A percentile compares a stretch with the other conserved stretches of the same genome.
Evolutionary conservation across 2,797 vertebrate species (phyloP).

Genomic region (Lepus townsendii): DNA sequence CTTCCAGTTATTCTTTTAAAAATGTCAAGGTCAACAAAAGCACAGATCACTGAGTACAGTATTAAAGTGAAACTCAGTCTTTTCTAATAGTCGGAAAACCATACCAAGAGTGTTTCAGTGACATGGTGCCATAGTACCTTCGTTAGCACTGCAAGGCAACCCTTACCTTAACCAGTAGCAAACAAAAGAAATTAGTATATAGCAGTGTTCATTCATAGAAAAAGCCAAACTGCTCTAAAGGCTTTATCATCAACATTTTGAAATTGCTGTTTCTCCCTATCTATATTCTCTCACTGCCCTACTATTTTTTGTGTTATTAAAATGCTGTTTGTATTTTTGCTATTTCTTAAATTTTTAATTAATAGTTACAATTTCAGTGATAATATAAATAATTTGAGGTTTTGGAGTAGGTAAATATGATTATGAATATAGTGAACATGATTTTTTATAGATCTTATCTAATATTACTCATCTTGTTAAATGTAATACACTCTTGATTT

Average conservation of each 20-base stretch:
- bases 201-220: neutral
- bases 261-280: neutral
- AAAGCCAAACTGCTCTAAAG: neutral
- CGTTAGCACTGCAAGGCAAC: neutral
- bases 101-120: neutral
- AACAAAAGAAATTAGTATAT: neutral
- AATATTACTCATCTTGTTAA: neutral
- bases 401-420: neutral
- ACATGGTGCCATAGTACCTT: neutral
- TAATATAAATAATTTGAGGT: neutral
- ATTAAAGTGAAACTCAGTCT: neutral
- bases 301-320: neutral
- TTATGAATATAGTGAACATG: neutral
- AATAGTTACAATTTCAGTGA: neutral
- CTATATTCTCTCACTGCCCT: too few relatives aligned
- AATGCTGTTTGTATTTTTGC: neutral
- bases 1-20: neutral
- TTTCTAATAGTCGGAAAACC: neutral
- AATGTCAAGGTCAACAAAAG: neutral
- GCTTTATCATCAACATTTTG: neutral
- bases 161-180: neutral
- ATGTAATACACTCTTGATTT: neutral
- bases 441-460: neutral
- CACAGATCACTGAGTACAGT: neutral
- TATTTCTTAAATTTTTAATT: neutral